Percentiles rank a stretch among this genome's conserved stretches.
phyloP scores from a whole-genome alignment of 2,797 vertebrate species.

The Catostomus latipinnis region DNA sequence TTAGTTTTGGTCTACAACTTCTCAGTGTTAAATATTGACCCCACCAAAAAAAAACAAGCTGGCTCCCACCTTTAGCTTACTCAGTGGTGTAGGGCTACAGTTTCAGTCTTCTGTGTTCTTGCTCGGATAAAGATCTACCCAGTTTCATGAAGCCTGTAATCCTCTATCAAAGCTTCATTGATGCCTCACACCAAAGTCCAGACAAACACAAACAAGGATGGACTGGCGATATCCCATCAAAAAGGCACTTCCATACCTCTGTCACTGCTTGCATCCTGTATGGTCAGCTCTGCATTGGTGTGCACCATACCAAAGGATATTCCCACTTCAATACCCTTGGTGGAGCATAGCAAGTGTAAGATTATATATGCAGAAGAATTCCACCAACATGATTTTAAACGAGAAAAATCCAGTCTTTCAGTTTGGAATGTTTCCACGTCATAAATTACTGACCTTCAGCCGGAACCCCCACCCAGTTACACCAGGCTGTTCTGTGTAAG shows the following conservation, averaged over 20 bases:
- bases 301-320: constrained; percentile 40
- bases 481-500: too few species aligned
- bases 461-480: too few species aligned
- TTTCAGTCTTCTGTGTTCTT: constrained; percentile 52
- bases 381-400: too few species aligned
- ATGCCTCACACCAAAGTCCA: constrained; percentile 31
- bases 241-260: constrained; percentile 51
- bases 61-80: constrained; percentile 8
- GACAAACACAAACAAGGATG: constrained; percentile 66
- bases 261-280: constrained; percentile 34
- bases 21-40: constrained; percentile 39
- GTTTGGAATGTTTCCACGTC: too few species aligned
- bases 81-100: constrained; percentile 16
- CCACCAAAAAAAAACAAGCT: constrained; percentile 18
- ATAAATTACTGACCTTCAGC: too few species aligned
- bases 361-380: too few species aligned
- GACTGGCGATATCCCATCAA: constrained; percentile 51
- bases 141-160: constrained; percentile 66
- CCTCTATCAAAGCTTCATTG: constrained; percentile 65
- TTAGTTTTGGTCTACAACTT: constrained; percentile 35
- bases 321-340: constrained; percentile 50
- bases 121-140: constrained; percentile 63
- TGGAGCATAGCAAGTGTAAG: constrained; percentile 27
- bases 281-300: constrained; percentile 51
- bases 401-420: too few species aligned